These are phyloP conservation scores for Coelopa frigida DNA, from an alignment of 1,140 invertebrate genomes.

Conservation along the genomic window DNA sequence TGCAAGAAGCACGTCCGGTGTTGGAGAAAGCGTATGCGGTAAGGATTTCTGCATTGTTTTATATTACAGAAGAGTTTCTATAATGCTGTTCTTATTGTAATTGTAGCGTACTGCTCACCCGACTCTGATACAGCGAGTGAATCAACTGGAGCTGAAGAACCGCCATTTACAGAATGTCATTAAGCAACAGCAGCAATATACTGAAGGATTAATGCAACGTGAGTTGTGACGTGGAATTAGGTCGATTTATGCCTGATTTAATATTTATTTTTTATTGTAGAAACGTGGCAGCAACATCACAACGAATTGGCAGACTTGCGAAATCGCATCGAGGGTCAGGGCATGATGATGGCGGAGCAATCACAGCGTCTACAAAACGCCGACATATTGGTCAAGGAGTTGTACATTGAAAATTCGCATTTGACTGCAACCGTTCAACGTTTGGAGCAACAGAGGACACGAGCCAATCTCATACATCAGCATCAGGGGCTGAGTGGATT, in stretches of 20 bases:
- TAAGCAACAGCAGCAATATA: constrained; percentile 56
- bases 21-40: constrained; percentile 44
- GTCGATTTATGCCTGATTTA: background rate
- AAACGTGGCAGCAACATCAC: constrained; percentile 57
- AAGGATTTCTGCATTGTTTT: constrained; percentile 13
- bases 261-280: constrained; percentile 37
- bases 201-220: constrained; percentile 60
- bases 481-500: constrained; percentile 24
- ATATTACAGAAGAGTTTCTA: background rate
- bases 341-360: constrained; percentile 58
- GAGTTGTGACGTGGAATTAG: constrained; percentile 31
- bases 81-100: background rate
- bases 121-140: constrained; percentile 38
- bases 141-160: constrained; percentile 53
- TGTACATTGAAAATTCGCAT: constrained; percentile 74
- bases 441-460: constrained; percentile 51
- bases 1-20: constrained; percentile 46
- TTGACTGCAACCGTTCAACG: constrained; percentile 57
- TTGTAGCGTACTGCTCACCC: constrained; percentile 40
- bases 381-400: constrained; percentile 67
- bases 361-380: constrained; percentile 59
- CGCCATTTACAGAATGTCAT: constrained; percentile 54
- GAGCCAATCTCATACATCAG: constrained; percentile 38
- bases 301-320: constrained; percentile 54
- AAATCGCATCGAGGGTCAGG: constrained; percentile 50